A percentile compares a stretch with the other conserved stretches of the same genome.
Evolutionary conservation across 2,113 vertebrate species (phyloP).

Genomic region (Lamprotornis superbus): DNA sequence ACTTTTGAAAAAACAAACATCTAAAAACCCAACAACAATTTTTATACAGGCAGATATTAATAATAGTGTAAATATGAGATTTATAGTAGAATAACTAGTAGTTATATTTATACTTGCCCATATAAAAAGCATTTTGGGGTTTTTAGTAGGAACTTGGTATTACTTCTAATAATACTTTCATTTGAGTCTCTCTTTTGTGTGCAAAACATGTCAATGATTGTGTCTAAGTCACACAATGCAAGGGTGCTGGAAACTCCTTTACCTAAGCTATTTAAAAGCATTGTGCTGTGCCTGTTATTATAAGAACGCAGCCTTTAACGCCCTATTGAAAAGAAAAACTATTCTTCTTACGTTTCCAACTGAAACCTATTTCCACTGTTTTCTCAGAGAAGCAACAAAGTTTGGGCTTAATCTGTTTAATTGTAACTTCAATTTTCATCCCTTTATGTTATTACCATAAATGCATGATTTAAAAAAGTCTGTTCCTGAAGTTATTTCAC

Average conservation of each 20-base stretch:
- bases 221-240: not conserved
- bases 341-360: not conserved
- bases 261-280: not conserved
- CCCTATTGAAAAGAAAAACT: not conserved
- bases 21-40: not conserved
- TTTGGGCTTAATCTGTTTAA: not conserved
- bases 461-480: not conserved
- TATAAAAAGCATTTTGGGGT: not conserved
- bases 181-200: not conserved
- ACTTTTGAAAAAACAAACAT: not conserved
- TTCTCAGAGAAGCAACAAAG: not conserved
- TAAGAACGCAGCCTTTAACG: not conserved
- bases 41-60: not conserved
- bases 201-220: not conserved
- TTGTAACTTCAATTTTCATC: not conserved
- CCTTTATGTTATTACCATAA: not conserved
- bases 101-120: not conserved
- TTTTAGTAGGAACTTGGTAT: not conserved
- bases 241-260: not conserved
- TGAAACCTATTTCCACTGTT: not conserved
- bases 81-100: not conserved
- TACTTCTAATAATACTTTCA: not conserved
- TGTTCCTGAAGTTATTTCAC: not conserved
- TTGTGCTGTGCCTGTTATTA: not conserved
- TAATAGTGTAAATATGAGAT: not conserved